phyloP scores from a whole-genome alignment of 1,140 invertebrate genomes.

The Ditylenchus dipsaci region DNA sequence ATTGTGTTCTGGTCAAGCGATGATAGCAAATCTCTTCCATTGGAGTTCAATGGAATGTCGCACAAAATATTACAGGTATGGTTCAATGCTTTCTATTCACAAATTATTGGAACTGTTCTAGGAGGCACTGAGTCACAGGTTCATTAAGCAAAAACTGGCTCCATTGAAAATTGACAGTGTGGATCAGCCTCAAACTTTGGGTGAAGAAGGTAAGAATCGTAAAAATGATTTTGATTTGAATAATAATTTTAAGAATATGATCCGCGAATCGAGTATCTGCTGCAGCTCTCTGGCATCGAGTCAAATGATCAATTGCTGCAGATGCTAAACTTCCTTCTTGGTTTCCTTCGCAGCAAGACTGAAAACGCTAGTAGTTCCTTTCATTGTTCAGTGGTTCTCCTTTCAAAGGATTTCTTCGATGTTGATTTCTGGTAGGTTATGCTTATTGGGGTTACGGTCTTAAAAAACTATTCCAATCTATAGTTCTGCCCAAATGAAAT shows the following conservation, averaged over 20 bases:
- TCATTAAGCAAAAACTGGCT: constrained; percentile 6
- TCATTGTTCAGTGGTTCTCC: constrained; percentile 11
- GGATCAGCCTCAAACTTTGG: constrained; percentile 15
- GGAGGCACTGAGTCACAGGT: constrained; percentile 15
- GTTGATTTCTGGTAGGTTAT: constrained; percentile 19
- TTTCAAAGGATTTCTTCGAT: constrained; percentile 20
- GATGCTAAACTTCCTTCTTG: constrained; percentile 20
- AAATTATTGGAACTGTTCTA: not conserved
- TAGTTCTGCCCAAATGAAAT: constrained; percentile 23
- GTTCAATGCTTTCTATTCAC: constrained; percentile 9
- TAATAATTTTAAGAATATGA: no score
- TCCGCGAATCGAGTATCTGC: constrained; percentile 22
- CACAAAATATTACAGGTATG: constrained; percentile 21
- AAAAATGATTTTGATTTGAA: no score
- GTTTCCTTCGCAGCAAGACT: constrained; percentile 9
- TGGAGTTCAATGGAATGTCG: constrained; percentile 17
- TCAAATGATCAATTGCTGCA: constrained; percentile 17
- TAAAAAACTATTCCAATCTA: not conserved
- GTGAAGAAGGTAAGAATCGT: no score
- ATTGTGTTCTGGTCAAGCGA: constrained; percentile 25
- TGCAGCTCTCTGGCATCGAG: constrained; percentile 5
- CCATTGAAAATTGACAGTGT: constrained; percentile 9
- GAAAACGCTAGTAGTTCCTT: constrained; percentile 5
- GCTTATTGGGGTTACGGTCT: no score
- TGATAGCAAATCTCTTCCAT: constrained; percentile 5